These are phyloP conservation scores for Trematomus bernacchii DNA, from an alignment of 2,797 vertebrate species.

Conservation along the genomic window DNA sequence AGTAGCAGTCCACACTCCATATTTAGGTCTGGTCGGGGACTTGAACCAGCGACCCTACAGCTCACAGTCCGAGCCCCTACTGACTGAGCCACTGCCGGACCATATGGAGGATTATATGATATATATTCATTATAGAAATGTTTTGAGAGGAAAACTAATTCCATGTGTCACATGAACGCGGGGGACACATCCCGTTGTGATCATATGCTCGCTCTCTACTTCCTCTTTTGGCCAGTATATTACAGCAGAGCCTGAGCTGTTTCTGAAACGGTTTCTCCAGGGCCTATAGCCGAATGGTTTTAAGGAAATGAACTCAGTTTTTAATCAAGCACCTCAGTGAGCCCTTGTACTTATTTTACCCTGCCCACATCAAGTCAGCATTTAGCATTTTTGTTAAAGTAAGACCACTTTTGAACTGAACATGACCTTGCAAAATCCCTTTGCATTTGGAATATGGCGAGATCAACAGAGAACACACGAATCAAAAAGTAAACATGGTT, in stretches of 20 bases:
- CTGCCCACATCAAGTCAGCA: background rate
- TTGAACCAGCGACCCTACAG: too few relatives aligned
- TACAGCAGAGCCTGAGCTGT: constrained; percentile 1
- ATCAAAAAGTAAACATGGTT: background rate
- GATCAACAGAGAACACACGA: background rate
- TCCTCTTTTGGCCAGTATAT: constrained; percentile 28
- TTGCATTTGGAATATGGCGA: background rate
- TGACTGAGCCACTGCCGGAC: too few relatives aligned
- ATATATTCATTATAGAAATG: too few relatives aligned
- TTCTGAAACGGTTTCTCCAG: background rate
- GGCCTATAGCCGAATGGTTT: background rate
- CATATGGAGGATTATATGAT: too few relatives aligned
- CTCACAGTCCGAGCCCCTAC: too few relatives aligned
- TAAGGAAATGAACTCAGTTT: background rate
- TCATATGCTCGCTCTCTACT: background rate
- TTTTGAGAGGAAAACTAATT: background rate
- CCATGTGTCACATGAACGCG: background rate
- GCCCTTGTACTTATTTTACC: background rate
- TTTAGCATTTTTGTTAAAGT: background rate
- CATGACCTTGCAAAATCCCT: background rate
- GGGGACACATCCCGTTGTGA: background rate
- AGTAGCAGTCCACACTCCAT: too few relatives aligned
- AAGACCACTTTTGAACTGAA: background rate
- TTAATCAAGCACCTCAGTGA: background rate
- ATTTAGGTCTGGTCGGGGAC: too few relatives aligned